Base-by-base conservation (phyloP, 2,113 vertebrate genomes). In the Plectropomus leopardus region DNA sequence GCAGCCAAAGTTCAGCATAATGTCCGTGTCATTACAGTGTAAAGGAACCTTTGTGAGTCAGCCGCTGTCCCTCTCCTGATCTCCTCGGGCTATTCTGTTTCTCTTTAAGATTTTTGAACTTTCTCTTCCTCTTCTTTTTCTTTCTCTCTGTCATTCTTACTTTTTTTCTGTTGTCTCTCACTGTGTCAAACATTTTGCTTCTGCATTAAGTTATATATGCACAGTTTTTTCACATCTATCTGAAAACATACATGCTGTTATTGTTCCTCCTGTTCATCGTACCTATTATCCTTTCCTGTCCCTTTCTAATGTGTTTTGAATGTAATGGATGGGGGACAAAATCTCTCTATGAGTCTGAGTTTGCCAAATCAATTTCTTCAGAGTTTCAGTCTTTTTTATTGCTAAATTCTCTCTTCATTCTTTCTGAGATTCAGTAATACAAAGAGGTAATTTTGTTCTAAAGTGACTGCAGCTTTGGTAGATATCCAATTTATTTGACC, bases 21-120 rank as follows among this genome's bases (percentile, higher is more conserved):
- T 92, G 90, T 84, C 68, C 72, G 64, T 86, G 88, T 91, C 92
- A 89, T 91, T 86, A 88, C 76, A 86, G 85, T 74, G 82, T 48
- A 89, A 91, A 90, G 80, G 76, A 69, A 67, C 74, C 78, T 80
- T 88, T 91, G 85, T 89, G 57, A 60, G 73, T 57, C 80, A 7
- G 58, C 48, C 76, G n/a, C 80, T 65, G 64, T 80, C 68, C 19
- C 28, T 67, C 55, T 79, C 60, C 64, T 78, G 72, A 23, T 78
- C 60, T 70, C 70, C 85, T 70, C 15, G 36, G 54, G 60, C 59
- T 13, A 21, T 69, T 86, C 51, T 53, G 68, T 44, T 24, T 79
- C 57, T 71, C 5, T 21, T n/a, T 2, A 61, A 70, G 44, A 58
- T 51, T 79, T n/a, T 86, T 86, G 7, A 73, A 61, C 71, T 57